Conservation (phyloP, 2,113 vertebrate species). For the Cyprinodon variegatus region DNA sequence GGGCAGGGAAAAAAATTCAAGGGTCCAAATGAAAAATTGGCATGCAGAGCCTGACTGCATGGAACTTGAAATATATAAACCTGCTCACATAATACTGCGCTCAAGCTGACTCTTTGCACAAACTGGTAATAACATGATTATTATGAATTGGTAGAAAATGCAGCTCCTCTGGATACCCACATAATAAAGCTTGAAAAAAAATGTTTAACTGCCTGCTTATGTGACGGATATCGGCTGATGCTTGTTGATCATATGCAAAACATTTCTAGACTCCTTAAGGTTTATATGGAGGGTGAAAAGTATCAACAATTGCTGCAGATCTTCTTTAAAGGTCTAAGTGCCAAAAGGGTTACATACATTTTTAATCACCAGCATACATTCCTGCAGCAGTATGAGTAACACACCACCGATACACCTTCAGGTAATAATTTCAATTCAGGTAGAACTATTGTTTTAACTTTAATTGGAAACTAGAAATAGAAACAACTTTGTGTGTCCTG, state of each 20-base stretch:
- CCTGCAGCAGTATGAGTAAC: neutral
- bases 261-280: too few species aligned
- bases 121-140: neutral
- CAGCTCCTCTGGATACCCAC: too few species aligned
- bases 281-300: neutral
- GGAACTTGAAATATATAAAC: neutral
- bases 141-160: too few species aligned
- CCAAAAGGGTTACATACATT: slow-evolving; percentile 8
- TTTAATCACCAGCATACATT: slow-evolving; percentile 33
- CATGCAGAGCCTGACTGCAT: neutral
- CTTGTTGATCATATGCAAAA: neutral
- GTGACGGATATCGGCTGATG: neutral
- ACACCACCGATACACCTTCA: slow-evolving; percentile 12
- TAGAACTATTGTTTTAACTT: slow-evolving; percentile 34
- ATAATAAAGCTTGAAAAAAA: too few species aligned
- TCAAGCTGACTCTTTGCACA: neutral
- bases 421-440: slow-evolving; percentile 12
- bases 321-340: neutral
- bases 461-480: slow-evolving; percentile 57
- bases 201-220: too few species aligned
- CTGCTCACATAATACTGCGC: neutral
- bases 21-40: neutral
- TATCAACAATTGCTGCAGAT: neutral
- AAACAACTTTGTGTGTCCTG: slow-evolving; percentile 47
- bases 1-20: neutral